Conservation (phyloP, 1,140 invertebrate genomes). For the Ostrea denselamellosa region DNA sequence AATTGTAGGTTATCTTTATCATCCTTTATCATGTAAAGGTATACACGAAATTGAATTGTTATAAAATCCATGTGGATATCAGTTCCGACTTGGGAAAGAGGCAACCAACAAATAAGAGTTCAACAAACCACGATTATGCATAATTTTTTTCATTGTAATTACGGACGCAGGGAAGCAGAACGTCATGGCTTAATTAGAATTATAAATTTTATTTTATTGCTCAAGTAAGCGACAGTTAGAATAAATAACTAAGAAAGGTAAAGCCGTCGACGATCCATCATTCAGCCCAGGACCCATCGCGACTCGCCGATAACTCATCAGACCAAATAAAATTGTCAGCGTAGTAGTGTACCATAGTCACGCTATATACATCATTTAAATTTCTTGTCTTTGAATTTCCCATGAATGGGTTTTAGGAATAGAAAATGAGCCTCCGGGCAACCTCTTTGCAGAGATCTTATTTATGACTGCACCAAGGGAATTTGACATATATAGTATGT, state of each 20-base stretch:
- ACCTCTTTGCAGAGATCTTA: slow-evolving; percentile 15
- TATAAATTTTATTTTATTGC: slow-evolving; percentile 39
- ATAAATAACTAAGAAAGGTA: slow-evolving; percentile 31
- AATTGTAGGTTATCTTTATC: not conserved
- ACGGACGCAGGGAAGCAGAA: slow-evolving; percentile 12
- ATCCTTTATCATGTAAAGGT: not conserved
- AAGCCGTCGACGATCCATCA: not conserved
- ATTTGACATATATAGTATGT: slow-evolving; percentile 16
- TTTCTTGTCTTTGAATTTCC: slow-evolving; percentile 29
- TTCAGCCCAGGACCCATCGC: not conserved
- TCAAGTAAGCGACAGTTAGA: slow-evolving; percentile 27
- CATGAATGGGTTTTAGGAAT: slow-evolving; percentile 38
- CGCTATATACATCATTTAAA: slow-evolving; percentile 38
- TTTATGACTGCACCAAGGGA: slow-evolving; percentile 30
- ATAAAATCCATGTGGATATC: not conserved
- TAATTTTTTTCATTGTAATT: slow-evolving; percentile 14
- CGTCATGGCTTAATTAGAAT: slow-evolving; percentile 36
- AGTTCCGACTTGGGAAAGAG: not conserved
- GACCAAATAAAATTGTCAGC: slow-evolving; percentile 33
- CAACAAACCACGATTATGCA: slow-evolving; percentile 12
- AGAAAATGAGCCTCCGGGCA: not conserved
- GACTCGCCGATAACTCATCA: slow-evolving; percentile 27
- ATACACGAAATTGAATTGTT: not conserved
- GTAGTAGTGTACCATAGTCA: slow-evolving; percentile 26
- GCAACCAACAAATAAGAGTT: not conserved